Conservation (phyloP, 2,888 invertebrate genomes). For the Sarcophaga rosellei region DNA sequence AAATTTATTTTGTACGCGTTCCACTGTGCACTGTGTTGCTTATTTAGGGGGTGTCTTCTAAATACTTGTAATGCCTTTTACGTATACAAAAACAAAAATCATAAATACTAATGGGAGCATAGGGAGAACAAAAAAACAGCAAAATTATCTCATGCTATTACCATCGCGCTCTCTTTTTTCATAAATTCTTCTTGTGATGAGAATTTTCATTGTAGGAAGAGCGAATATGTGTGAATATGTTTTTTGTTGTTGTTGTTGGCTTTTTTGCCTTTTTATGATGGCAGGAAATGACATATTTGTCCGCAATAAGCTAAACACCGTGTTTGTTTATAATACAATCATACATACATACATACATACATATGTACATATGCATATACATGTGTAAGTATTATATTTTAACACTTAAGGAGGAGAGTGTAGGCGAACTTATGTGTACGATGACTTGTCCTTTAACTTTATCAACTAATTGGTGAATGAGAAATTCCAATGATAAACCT, state of each 20-base stretch:
- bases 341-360: conserved; percentile 1
- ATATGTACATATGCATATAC: background rate
- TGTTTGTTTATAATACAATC: conserved; percentile 13
- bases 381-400: background rate
- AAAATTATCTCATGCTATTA: background rate
- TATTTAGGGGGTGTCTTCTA: background rate
- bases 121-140: background rate
- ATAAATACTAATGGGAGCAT: background rate
- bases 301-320: conserved; percentile 44
- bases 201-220: background rate
- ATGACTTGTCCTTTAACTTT: conserved; percentile 44
- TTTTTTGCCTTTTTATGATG: conserved; percentile 2
- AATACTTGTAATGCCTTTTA: background rate
- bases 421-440: background rate
- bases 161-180: background rate
- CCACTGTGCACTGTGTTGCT: background rate
- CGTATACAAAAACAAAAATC: background rate
- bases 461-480: conserved; percentile 50
- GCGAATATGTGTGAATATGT: too few species aligned
- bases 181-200: background rate
- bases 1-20: background rate
- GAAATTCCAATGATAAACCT: conserved; percentile 39
- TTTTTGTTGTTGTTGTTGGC: too few species aligned
- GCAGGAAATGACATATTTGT: conserved; percentile 52
- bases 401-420: background rate